These are phyloP conservation scores for Pseudomyrmex dendroicus DNA, from an alignment of 1,140 invertebrate species.

Conservation along the genomic window DNA sequence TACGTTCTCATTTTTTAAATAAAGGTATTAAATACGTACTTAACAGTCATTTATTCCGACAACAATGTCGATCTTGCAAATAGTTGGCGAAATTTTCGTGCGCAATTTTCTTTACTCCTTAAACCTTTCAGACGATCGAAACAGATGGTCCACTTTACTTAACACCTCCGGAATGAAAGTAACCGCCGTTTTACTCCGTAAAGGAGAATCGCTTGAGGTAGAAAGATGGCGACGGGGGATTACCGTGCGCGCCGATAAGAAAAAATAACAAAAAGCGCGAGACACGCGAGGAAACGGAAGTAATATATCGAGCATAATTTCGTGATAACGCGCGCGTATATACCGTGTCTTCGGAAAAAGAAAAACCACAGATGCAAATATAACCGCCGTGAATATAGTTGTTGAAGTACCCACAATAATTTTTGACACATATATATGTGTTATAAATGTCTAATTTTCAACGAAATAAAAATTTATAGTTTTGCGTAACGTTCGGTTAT, in stretches of 20 bases:
- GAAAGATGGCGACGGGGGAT: conserved; percentile 48
- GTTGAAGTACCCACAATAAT: too few species aligned
- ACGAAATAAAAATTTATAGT: too few species aligned
- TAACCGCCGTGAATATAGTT: background rate
- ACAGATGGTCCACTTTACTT: conserved; percentile 60
- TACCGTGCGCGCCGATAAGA: conserved; percentile 52
- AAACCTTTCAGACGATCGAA: conserved; percentile 48
- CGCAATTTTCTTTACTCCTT: conserved; percentile 9
- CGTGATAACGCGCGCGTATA: conserved; percentile 32
- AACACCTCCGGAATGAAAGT: conserved; percentile 57
- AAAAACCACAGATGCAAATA: background rate
- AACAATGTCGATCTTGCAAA: background rate
- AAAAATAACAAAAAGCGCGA: conserved; percentile 53
- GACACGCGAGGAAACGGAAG: conserved; percentile 28
- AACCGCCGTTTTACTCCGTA: conserved; percentile 45
- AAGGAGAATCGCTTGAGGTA: conserved; percentile 33
- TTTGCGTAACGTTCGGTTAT: too few species aligned
- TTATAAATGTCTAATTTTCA: too few species aligned
- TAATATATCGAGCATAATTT: conserved; percentile 46
- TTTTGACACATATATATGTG: too few species aligned
- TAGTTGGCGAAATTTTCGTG: conserved; percentile 44
- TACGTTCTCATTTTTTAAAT: background rate
- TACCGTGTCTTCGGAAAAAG: background rate
- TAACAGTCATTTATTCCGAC: background rate
- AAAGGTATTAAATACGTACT: conserved; percentile 2